Percentiles rank a stretch among this genome's conserved stretches.
phyloP scores from a whole-genome alignment of 2,113 vertebrate genomes.

The Patagioenas fasciata region DNA sequence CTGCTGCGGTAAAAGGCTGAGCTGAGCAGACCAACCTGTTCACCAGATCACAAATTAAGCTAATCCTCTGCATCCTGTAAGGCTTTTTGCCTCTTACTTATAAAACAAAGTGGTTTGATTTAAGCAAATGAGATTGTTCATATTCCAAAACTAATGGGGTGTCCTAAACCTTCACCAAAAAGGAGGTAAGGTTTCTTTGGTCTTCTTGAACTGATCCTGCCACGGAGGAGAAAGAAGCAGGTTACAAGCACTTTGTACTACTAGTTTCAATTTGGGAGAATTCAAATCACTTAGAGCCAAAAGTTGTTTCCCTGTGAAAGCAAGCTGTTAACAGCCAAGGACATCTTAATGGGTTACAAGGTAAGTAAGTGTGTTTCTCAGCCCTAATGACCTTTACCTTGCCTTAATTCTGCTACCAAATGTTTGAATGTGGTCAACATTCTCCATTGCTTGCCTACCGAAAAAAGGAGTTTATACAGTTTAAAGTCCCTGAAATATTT shows the following conservation, averaged over 20 bases:
- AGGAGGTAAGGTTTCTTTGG: not conserved
- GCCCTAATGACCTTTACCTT: not conserved
- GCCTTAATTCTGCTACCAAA: not conserved
- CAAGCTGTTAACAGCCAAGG: not conserved
- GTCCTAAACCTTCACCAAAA: not conserved
- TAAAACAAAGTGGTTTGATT: not conserved
- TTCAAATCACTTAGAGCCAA: not conserved
- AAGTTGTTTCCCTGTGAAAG: not conserved
- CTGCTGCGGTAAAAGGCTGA: not conserved
- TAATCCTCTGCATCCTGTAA: not conserved
- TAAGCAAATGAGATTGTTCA: not conserved
- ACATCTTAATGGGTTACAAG: accelerated
- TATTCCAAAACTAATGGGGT: not conserved
- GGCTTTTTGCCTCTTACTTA: not conserved
- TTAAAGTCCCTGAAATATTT: not conserved
- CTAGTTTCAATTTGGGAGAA: not conserved
- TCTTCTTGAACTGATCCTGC: not conserved
- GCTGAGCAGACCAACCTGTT: not conserved
- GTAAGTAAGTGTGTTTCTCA: not conserved
- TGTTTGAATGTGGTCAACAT: not conserved
- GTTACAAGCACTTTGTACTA: not conserved
- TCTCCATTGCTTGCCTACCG: not conserved
- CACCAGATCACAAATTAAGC: not conserved
- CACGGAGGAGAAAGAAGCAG: not conserved
- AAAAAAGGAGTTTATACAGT: not conserved